Percentiles rank a stretch among this genome's conserved stretches.
These are phyloP conservation scores for Lophura nycthemera DNA, from an alignment of 2,113 vertebrate genomes.

Conservation along the genomic window DNA sequence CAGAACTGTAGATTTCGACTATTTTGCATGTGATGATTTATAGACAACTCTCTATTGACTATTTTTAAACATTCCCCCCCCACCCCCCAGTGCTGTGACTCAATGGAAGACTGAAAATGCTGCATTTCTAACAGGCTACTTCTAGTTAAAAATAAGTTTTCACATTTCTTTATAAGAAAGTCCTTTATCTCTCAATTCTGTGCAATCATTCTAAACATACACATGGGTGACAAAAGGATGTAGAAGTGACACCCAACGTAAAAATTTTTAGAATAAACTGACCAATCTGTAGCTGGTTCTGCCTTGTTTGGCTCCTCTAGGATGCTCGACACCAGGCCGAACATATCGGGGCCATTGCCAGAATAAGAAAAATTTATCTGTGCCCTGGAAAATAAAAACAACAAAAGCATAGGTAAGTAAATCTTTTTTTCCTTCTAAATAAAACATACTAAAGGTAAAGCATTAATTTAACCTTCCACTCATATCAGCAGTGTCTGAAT, in stretches of 20 bases:
- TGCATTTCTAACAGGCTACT: not conserved
- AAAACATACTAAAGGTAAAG: not conserved
- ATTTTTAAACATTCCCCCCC: not conserved
- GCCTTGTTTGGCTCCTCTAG: slow-evolving; percentile 72
- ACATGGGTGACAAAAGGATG: not conserved
- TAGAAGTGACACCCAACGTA: rapidly evolving
- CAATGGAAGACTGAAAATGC: not conserved
- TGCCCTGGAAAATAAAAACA: slow-evolving; percentile 20
- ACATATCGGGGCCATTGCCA: slow-evolving; percentile 67
- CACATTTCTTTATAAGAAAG: not conserved
- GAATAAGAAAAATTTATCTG: slow-evolving; percentile 62
- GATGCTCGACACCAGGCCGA: slow-evolving; percentile 72
- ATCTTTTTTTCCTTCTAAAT: not conserved
- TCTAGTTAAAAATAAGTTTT: not conserved
- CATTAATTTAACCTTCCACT: not conserved
- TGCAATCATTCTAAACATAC: not conserved
- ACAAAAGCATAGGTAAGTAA: not conserved
- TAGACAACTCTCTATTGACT: not conserved
- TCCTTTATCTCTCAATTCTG: rapidly evolving
- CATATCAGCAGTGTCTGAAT: not conserved
- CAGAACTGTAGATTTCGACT: not conserved
- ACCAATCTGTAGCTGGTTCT: slow-evolving; percentile 76
- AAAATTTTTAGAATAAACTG: not conserved
- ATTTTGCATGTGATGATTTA: not conserved
- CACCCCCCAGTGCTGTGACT: not conserved